phyloP scores from a whole-genome alignment of 2,888 invertebrate genomes.

The Cybosia mesomella region DNA sequence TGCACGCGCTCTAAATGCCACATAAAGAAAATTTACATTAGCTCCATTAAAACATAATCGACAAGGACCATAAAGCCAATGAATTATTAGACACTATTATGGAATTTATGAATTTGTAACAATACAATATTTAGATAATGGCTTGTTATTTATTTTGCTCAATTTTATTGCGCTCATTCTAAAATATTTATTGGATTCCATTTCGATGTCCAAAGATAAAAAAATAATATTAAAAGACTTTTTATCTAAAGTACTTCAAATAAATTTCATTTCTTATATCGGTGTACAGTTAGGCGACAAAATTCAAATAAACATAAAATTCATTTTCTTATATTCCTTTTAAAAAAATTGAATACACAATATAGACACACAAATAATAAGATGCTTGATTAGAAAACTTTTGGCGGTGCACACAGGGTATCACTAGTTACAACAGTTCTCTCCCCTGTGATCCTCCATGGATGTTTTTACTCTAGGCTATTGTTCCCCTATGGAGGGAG shows the following conservation, averaged over 20 bases:
- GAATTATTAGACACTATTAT: constrained; percentile 25
- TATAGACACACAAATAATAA: too few relatives aligned
- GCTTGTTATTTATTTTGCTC: constrained; percentile 2
- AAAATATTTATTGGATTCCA: background rate
- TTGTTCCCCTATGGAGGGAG: too few relatives aligned
- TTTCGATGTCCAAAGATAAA: background rate
- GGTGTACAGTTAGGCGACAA: background rate
- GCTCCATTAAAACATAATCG: constrained; percentile 26
- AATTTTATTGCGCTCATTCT: constrained; percentile 6
- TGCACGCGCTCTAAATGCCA: background rate
- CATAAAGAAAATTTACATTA: constrained; percentile 24
- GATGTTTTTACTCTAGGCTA: too few relatives aligned
- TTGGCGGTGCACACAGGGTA: too few relatives aligned
- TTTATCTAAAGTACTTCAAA: background rate
- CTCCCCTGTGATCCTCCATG: too few relatives aligned
- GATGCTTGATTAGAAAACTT: too few relatives aligned
- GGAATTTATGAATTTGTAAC: constrained; percentile 26
- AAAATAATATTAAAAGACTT: background rate
- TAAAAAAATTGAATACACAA: too few relatives aligned
- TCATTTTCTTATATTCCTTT: too few relatives aligned
- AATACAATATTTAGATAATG: constrained; percentile 10
- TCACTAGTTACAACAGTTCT: too few relatives aligned
- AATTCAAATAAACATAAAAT: too few relatives aligned
- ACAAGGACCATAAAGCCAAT: constrained; percentile 23
- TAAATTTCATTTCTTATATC: background rate